These are phyloP conservation scores for Tipula confusa DNA, from an alignment of 2,888 invertebrate genomes.

Conservation along the genomic window DNA sequence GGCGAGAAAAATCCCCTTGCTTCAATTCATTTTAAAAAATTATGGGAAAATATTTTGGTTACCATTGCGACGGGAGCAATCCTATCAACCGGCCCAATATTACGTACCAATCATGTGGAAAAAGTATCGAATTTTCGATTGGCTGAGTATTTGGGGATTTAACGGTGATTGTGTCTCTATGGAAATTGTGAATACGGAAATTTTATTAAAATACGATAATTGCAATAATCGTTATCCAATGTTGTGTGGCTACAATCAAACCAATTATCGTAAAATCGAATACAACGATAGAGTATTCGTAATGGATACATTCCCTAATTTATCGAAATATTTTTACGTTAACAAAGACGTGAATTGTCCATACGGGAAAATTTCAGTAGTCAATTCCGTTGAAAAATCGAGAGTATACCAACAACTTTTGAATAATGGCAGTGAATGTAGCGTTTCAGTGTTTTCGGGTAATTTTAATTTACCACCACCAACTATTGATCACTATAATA, in stretches of 20 bases:
- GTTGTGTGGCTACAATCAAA: not conserved
- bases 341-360: not conserved
- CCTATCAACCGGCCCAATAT: not conserved
- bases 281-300: not conserved
- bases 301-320: not conserved
- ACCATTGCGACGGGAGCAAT: not conserved
- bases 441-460: not conserved
- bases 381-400: not conserved
- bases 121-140: not conserved
- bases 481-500: not conserved
- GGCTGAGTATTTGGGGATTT: not conserved
- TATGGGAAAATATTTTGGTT: not conserved
- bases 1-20: not conserved
- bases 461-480: not conserved
- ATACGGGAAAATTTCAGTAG: not conserved
- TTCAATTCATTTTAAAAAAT: not conserved
- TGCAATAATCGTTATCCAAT: not conserved
- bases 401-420: not conserved
- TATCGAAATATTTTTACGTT: not conserved
- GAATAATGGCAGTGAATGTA: not conserved
- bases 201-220: constrained; percentile 3
- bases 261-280: not conserved
- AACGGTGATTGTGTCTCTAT: not conserved
- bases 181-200: not conserved
- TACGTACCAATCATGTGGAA: not conserved